A percentile compares a stretch with the other conserved stretches of the same genome.
Evolutionary conservation across 1,140 invertebrate species (phyloP).

Genomic region (Ditylenchus dipsaci): DNA sequence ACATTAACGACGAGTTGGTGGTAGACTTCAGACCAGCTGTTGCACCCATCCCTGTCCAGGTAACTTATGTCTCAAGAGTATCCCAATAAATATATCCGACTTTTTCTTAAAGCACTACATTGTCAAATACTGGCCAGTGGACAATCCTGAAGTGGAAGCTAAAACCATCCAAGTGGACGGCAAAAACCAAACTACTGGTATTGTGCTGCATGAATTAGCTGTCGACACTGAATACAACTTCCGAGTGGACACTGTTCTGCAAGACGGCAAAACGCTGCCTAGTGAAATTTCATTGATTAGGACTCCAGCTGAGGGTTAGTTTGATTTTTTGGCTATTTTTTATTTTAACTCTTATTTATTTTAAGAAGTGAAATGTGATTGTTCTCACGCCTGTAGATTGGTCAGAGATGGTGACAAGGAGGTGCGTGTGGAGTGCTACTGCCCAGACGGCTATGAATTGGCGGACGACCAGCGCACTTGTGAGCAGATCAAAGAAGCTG

Average conservation of each 20-base stretch:
- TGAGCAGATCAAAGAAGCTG: background rate
- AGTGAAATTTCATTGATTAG: constrained; percentile 31
- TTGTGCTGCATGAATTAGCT: constrained; percentile 22
- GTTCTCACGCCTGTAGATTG: constrained; percentile 52
- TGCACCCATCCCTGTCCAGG: constrained; percentile 34
- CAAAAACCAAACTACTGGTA: constrained; percentile 33
- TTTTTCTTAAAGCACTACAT: constrained; percentile 29
- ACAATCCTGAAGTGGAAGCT: constrained; percentile 29
- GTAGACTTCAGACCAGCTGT: constrained; percentile 56
- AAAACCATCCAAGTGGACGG: constrained; percentile 11
- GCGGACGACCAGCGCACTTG: constrained; percentile 35
- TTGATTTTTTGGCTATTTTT: background rate
- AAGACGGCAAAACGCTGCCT: constrained; percentile 39
- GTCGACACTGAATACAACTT: constrained; percentile 53
- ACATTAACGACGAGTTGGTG: constrained; percentile 57
- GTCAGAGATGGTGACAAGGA: constrained; percentile 38
- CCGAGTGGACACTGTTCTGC: constrained; percentile 43
- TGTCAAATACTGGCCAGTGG: constrained; percentile 35
- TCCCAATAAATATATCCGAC: background rate
- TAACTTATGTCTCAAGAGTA: constrained; percentile 5
- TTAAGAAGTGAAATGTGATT: constrained; percentile 53
- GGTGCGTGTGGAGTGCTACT: constrained; percentile 44
- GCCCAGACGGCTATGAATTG: constrained; percentile 46
- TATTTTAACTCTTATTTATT: constrained; percentile 15
- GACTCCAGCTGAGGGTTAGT: constrained; percentile 48